Conservation (phyloP, 2,113 vertebrate genomes). For the Chitala chitala region DNA sequence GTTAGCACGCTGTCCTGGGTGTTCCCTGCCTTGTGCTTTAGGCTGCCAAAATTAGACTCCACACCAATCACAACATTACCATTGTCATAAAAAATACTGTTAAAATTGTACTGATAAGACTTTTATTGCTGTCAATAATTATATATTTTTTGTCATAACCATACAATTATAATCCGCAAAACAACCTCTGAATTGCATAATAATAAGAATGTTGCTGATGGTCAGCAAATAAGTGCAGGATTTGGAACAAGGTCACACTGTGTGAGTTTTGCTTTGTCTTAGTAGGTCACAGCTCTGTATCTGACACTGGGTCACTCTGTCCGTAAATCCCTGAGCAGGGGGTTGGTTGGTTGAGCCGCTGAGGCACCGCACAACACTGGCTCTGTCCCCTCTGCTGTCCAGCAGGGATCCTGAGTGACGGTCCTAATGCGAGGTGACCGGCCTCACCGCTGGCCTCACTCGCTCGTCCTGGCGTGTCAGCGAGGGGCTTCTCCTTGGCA, state of each 20-base stretch:
- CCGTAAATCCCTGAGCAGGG: not conserved
- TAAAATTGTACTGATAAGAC: not conserved
- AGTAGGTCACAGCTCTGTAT: not conserved
- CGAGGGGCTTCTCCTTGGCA: conserved; percentile 12
- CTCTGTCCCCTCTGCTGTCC: conserved; percentile 13
- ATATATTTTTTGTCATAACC: not conserved
- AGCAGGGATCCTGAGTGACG: conserved; percentile 7
- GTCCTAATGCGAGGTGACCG: conserved; percentile 23
- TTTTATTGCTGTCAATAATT: not conserved
- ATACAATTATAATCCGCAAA: not conserved
- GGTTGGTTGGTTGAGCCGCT: not conserved
- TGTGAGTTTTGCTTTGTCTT: not conserved
- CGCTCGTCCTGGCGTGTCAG: not conserved
- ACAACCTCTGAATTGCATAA: not conserved
- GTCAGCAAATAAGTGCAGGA: not conserved
- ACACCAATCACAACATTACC: not conserved
- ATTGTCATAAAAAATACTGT: not conserved
- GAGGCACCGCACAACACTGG: not conserved
- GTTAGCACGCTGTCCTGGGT: too few relatives aligned
- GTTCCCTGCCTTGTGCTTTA: too few relatives aligned
- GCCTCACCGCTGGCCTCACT: not conserved
- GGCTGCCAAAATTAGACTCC: not conserved
- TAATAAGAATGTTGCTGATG: not conserved
- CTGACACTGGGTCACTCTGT: not conserved
- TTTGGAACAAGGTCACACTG: not conserved